phyloP scores from a whole-genome alignment of 2,797 vertebrate species.

The Rhodeus uyekii region DNA sequence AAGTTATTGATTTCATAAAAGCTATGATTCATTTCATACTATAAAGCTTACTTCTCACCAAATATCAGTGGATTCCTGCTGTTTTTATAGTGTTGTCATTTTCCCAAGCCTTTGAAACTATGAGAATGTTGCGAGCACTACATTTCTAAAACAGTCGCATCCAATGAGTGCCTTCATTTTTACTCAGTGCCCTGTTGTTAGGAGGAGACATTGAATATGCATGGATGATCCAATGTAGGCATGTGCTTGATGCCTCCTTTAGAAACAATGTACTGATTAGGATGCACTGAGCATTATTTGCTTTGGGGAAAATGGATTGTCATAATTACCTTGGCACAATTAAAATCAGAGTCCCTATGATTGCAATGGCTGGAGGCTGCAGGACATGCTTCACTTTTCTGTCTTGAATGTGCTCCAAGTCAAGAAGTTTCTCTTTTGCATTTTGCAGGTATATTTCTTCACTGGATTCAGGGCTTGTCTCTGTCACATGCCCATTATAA shows the following conservation, averaged over 20 bases:
- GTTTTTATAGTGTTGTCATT: constrained; percentile 35
- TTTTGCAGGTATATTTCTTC: not conserved
- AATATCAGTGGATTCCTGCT: constrained; percentile 36
- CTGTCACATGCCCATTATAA: constrained; percentile 29
- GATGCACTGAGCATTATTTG: constrained; percentile 52
- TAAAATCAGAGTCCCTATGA: constrained; percentile 61
- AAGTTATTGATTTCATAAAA: constrained; percentile 44
- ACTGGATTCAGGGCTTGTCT: not conserved
- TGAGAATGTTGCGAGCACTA: not conserved
- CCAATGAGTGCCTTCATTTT: not conserved
- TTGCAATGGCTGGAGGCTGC: constrained; percentile 42
- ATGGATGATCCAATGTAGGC: constrained; percentile 20
- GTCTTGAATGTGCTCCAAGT: constrained; percentile 30
- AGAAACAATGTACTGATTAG: constrained; percentile 56
- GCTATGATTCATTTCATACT: constrained; percentile 24
- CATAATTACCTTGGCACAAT: constrained; percentile 69
- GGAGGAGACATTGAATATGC: not conserved
- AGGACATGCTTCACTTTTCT: constrained; percentile 29
- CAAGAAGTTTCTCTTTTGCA: constrained; percentile 25
- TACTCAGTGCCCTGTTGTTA: constrained; percentile 9
- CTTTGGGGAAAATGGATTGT: constrained; percentile 62
- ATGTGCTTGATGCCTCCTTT: constrained; percentile 42
- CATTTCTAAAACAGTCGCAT: not conserved
- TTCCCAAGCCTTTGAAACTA: not conserved
- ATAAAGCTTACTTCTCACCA: constrained; percentile 12